phyloP scores from a whole-genome alignment of 2,888 invertebrate genomes.

The Homarus gammarus region DNA sequence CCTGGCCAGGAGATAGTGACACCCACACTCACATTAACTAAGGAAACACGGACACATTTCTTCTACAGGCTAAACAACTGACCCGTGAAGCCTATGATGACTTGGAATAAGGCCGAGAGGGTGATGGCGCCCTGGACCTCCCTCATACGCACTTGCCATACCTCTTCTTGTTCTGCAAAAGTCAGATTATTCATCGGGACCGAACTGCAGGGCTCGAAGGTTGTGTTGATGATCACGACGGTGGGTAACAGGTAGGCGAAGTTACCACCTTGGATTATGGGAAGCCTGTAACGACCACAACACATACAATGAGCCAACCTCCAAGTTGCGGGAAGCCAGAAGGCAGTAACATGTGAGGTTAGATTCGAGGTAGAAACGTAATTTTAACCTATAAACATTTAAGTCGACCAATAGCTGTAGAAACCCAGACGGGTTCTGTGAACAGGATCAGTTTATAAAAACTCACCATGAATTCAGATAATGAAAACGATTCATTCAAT shows the following conservation, averaged over 20 bases:
- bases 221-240: slow-evolving; percentile 86
- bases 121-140: slow-evolving; percentile 91
- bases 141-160: slow-evolving; percentile 88
- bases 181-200: slow-evolving; percentile 82
- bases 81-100: slow-evolving; percentile 84
- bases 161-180: slow-evolving; percentile 82
- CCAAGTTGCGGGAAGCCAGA: too few species aligned
- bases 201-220: slow-evolving; percentile 86
- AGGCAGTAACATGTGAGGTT: too few species aligned
- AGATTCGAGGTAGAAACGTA: too few species aligned
- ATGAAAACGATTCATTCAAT: too few species aligned
- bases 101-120: slow-evolving; percentile 87
- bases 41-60: not conserved
- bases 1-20: not conserved
- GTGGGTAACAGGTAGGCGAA: slow-evolving; percentile 90
- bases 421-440: not conserved
- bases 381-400: too few species aligned
- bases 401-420: not conserved
- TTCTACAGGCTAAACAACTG: slow-evolving; percentile 20
- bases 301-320: too few species aligned
- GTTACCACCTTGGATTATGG: slow-evolving; percentile 83
- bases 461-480: not conserved
- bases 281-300: slow-evolving; percentile 76
- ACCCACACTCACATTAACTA: not conserved
- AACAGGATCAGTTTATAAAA: not conserved